Evolutionary conservation across 1,140 invertebrate genomes (phyloP).

Genomic region (Marisa cornuarietis): DNA sequence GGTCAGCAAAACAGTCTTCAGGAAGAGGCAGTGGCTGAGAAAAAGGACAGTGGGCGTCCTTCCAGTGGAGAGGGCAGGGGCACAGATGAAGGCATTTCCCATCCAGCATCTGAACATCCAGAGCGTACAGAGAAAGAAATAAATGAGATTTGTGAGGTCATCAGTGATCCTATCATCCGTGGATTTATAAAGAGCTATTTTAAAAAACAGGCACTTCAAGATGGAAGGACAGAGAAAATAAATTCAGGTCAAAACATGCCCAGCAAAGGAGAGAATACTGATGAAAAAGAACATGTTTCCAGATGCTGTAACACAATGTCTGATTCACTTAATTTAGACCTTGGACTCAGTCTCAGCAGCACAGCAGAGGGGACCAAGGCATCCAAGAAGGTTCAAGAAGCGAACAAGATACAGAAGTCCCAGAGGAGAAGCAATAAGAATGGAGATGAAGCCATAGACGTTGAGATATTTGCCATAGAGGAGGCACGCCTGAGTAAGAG

Average conservation of each 20-base stretch:
- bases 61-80: conserved; percentile 34
- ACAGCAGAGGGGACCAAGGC: not conserved
- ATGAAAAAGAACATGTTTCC: too few species aligned
- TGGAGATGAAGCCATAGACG: conserved; percentile 39
- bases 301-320: not conserved
- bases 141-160: conserved; percentile 43
- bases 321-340: not conserved
- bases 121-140: conserved; percentile 15
- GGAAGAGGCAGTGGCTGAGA: conserved; percentile 20
- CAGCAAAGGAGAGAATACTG: too few species aligned
- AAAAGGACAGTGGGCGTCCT: conserved; percentile 35
- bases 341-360: not conserved
- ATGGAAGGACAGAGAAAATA: not conserved
- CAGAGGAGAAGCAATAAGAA: conserved; percentile 22
- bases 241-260: too few species aligned
- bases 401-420: conserved; percentile 28
- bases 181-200: conserved; percentile 43
- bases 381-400: not conserved
- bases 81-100: conserved; percentile 1
- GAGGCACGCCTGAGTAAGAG: conserved; percentile 34
- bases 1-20: not conserved
- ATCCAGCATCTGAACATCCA: not conserved
- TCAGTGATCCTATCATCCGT: conserved; percentile 43
- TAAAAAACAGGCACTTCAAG: conserved; percentile 30
- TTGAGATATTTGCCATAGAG: conserved; percentile 49